Percentiles rank a stretch among this genome's conserved stretches.
Conservation (phyloP, 2,888 invertebrate species). For the Sicus ferrugineus region DNA sequence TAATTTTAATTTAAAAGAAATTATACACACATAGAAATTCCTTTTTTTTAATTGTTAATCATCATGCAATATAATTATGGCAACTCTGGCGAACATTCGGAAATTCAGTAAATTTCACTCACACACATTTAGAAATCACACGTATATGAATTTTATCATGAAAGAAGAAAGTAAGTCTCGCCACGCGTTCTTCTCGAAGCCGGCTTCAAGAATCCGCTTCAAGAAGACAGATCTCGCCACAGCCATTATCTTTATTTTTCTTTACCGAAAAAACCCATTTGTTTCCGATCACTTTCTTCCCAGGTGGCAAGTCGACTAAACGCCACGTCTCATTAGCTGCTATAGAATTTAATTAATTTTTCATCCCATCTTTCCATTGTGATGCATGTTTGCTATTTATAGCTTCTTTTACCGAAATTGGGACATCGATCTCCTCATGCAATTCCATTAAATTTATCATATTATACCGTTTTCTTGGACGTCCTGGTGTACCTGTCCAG, state of each 20-base stretch:
- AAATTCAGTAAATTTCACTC: no score
- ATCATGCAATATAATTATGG: no score
- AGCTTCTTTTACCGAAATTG: slow-evolving; percentile 30
- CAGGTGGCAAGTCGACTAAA: slow-evolving; percentile 33
- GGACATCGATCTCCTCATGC: slow-evolving; percentile 13
- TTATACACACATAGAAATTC: no score
- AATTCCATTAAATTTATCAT: slow-evolving; percentile 3
- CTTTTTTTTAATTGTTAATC: no score
- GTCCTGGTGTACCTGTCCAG: not conserved
- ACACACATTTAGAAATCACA: no score
- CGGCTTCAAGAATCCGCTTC: no score
- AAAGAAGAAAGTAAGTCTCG: no score
- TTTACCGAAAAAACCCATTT: slow-evolving; percentile 42
- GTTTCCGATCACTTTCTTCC: slow-evolving; percentile 36
- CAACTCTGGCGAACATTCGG: no score
- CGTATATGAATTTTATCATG: no score
- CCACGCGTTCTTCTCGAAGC: no score
- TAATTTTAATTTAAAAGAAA: no score
- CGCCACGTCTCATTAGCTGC: slow-evolving; percentile 35
- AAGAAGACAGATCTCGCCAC: no score
- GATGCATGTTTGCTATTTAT: slow-evolving; percentile 17
- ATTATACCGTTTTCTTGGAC: not conserved
- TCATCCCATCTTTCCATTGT: slow-evolving; percentile 34
- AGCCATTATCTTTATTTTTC: slow-evolving; percentile 29
- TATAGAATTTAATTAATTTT: slow-evolving; percentile 34